phyloP scores from a whole-genome alignment of 2,888 invertebrate species.

The Maniola hyperantus region DNA sequence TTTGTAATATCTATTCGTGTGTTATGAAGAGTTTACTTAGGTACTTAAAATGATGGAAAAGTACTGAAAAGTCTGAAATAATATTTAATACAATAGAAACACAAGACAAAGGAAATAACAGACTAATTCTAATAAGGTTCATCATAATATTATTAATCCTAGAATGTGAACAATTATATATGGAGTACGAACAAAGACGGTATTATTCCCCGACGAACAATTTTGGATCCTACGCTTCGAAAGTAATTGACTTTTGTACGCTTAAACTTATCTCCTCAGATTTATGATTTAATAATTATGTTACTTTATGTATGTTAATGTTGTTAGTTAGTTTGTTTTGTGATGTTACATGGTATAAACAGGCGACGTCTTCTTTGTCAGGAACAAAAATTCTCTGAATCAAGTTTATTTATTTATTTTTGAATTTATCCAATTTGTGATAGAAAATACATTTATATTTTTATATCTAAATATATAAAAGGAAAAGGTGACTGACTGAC shows the following conservation, averaged over 20 bases:
- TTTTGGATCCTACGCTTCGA: conserved; percentile 12
- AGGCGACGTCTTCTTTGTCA: no score
- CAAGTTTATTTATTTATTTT: no score
- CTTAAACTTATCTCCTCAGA: not conserved
- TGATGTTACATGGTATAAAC: not conserved
- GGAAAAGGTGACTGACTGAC: no score
- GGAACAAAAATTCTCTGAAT: no score
- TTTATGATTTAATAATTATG: not conserved
- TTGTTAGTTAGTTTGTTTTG: not conserved
- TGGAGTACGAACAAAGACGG: not conserved
- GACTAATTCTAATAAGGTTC: not conserved
- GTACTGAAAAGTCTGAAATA: no score
- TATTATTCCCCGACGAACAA: conserved; percentile 7
- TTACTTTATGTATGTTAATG: not conserved
- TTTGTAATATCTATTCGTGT: no score
- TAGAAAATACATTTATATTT: no score
- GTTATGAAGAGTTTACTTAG: no score
- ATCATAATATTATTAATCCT: conserved; percentile 1
- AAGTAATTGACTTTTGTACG: conserved; percentile 23
- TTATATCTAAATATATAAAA: no score
- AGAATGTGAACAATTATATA: conserved; percentile 3
- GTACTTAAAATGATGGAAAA: no score
- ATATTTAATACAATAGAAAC: not conserved
- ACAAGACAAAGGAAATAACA: not conserved
- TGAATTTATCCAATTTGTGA: no score